Conservation (phyloP, 2,113 vertebrate genomes). For the Sphyrna mokarran region DNA sequence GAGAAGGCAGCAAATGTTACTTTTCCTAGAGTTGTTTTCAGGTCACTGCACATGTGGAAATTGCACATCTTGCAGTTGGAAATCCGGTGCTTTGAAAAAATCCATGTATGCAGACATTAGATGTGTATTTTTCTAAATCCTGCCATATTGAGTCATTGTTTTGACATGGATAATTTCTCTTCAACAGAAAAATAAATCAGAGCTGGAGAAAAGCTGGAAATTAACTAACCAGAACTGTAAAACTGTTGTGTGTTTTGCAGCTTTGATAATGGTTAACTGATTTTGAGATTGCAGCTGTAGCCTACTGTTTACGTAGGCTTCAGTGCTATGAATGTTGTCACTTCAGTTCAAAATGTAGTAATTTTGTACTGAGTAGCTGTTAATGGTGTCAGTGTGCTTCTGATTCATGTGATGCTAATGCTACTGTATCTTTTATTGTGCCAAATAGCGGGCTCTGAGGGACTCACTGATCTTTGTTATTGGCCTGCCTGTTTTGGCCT, state of each 20-base stretch:
- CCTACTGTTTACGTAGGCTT: neutral
- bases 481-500: no score
- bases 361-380: slow-evolving; percentile 29
- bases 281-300: slow-evolving; percentile 4
- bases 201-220: neutral
- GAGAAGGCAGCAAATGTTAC: neutral
- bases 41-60: neutral
- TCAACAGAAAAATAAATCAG: neutral
- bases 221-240: neutral
- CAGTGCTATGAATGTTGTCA: neutral
- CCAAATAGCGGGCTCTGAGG: neutral
- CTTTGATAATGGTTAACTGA: neutral
- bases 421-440: slow-evolving; percentile 23
- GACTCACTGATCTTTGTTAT: neutral
- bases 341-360: slow-evolving; percentile 22
- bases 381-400: neutral
- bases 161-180: neutral
- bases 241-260: neutral
- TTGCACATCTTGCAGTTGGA: neutral
- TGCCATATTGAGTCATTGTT: neutral
- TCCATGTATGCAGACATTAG: neutral
- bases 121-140: neutral
- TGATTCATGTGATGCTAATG: neutral
- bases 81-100: neutral
- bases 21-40: neutral